Conservation (phyloP, 2,888 invertebrate species). For the Meta bourneti region DNA sequence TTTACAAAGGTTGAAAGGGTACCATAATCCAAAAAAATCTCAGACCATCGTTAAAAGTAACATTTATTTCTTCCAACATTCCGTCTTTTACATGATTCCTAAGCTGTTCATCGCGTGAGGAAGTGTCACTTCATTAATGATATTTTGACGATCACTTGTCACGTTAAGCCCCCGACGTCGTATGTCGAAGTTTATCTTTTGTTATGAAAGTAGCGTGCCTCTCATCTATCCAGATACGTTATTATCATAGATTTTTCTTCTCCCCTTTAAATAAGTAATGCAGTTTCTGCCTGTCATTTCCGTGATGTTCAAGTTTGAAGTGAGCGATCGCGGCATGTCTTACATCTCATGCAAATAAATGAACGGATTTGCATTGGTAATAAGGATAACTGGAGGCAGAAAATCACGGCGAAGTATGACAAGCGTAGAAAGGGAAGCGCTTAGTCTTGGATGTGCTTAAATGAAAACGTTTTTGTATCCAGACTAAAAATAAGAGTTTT, state of each 20-base stretch:
- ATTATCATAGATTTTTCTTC: conserved; percentile 15
- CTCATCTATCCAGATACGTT: background rate
- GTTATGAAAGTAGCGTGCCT: background rate
- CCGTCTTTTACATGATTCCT: background rate
- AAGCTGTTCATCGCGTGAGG: conserved; percentile 54
- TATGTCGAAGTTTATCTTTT: conserved; percentile 23
- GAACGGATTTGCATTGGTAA: background rate
- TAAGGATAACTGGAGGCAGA: background rate
- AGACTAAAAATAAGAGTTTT: background rate
- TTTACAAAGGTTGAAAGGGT: background rate
- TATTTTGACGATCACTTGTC: conserved; percentile 58
- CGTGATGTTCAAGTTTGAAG: conserved; percentile 7
- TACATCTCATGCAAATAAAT: background rate
- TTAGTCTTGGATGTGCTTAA: background rate
- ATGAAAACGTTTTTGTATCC: background rate
- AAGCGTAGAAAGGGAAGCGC: background rate
- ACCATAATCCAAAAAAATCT: background rate
- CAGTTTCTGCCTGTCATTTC: conserved; percentile 13
- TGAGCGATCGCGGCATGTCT: background rate
- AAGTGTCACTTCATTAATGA: conserved; percentile 54
- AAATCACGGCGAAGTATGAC: background rate
- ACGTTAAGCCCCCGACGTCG: conserved; percentile 29
- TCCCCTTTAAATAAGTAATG: conserved; percentile 22
- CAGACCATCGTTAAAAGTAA: background rate
- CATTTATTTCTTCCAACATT: background rate